Evolutionary conservation across 2,888 invertebrate genomes (phyloP).

Genomic region (Melinopterus prodromus): DNA sequence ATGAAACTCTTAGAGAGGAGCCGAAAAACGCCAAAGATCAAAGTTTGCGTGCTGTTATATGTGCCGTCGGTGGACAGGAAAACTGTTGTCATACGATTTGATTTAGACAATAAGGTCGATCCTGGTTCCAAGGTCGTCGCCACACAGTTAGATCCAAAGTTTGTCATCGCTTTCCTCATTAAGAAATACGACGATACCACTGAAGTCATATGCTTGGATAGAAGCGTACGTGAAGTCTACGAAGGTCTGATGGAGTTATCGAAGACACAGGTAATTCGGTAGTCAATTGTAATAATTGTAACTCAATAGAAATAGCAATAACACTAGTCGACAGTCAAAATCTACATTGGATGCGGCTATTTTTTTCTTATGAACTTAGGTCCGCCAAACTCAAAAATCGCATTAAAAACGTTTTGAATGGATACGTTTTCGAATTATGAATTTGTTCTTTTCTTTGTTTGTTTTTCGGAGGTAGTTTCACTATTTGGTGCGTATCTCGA

Average conservation of each 20-base stretch:
- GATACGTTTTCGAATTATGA: no score
- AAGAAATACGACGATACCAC: conserved; percentile 5
- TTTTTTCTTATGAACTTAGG: no score
- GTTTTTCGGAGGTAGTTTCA: no score
- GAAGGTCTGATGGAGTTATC: neutral
- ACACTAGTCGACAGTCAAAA: no score
- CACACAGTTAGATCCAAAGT: conserved; percentile 13
- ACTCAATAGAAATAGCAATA: no score
- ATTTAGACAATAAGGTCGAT: conserved; percentile 6
- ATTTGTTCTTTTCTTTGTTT: no score
- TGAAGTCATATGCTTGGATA: neutral
- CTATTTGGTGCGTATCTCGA: no score
- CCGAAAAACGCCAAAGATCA: conserved; percentile 7
- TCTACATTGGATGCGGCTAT: no score
- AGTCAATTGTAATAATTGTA: no score
- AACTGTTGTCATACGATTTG: neutral
- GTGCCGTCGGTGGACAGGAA: neutral
- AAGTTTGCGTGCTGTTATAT: neutral
- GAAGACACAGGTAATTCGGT: neutral
- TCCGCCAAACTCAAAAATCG: no score
- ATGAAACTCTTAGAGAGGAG: conserved; percentile 7
- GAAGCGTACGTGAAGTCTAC: conserved; percentile 7
- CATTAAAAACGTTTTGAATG: no score
- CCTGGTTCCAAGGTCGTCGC: conserved; percentile 8
- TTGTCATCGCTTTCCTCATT: neutral